Evolutionary conservation across 2,797 vertebrate genomes (phyloP).

Genomic region (Oreochromis grahami): DNA sequence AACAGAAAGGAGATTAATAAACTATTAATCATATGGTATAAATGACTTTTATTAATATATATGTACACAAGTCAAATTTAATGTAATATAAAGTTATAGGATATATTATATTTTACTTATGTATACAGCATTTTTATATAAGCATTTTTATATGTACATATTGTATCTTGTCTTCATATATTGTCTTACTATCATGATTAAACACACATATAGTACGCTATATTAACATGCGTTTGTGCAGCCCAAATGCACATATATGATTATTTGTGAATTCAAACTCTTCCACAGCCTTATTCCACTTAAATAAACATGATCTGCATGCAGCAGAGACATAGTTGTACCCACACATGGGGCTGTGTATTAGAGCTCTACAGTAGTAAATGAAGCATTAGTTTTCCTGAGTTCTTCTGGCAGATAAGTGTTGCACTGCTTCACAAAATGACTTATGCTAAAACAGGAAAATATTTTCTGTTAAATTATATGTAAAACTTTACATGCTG

Average conservation of each 20-base stretch:
- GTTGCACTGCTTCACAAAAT: conserved; percentile 32
- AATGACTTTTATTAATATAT: background rate
- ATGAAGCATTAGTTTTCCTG: conserved; percentile 53
- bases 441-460: conserved; percentile 6
- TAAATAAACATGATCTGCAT: background rate
- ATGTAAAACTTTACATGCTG: background rate
- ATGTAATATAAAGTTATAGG: background rate
- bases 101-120: background rate
- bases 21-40: background rate
- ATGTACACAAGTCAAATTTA: background rate
- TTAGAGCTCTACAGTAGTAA: conserved; percentile 27
- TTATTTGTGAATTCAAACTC: background rate
- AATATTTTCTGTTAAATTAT: background rate
- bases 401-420: conserved; percentile 47
- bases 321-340: background rate
- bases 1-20: conserved; percentile 16
- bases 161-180: background rate
- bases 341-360: background rate
- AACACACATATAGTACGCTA: background rate
- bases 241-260: no score
- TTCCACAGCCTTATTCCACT: background rate
- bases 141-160: background rate
- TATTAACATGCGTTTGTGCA: background rate
- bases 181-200: conserved; percentile 39
- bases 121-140: background rate